A percentile compares a stretch with the other conserved stretches of the same genome.
These are phyloP conservation scores for Helicoverpa zea DNA, from an alignment of 1,140 invertebrate species.

Conservation along the genomic window DNA sequence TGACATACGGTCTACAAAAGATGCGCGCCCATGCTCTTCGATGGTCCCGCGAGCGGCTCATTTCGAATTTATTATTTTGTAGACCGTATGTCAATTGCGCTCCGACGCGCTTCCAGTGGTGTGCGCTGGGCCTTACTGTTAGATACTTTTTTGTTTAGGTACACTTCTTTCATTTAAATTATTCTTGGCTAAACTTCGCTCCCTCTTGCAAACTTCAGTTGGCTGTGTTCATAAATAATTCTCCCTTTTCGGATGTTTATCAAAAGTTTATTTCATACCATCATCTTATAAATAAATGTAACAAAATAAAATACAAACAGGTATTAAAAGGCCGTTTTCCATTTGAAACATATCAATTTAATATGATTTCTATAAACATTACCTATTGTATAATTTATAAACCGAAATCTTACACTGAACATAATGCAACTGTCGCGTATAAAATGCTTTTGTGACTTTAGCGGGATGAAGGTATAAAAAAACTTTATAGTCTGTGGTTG, in stretches of 20 bases:
- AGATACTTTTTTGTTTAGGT: not conserved
- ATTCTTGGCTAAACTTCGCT: not conserved
- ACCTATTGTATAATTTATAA: constrained; percentile 82
- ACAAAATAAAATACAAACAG: constrained; percentile 60
- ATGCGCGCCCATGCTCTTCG: too few relatives aligned
- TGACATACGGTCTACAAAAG: too few relatives aligned
- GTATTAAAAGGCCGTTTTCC: constrained; percentile 79
- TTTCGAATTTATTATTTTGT: too few relatives aligned
- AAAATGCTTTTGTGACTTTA: constrained; percentile 69
- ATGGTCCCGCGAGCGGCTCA: too few relatives aligned
- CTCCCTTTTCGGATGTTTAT: constrained; percentile 49
- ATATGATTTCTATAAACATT: constrained; percentile 83
- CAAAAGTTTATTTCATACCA: constrained; percentile 65
- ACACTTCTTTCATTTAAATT: not conserved
- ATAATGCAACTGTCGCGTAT: constrained; percentile 66
- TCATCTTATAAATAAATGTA: constrained; percentile 56
- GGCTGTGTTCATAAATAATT: constrained; percentile 49
- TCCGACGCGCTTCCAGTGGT: too few relatives aligned
- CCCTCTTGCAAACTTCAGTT: not conserved
- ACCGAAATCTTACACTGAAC: constrained; percentile 76
- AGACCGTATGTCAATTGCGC: too few relatives aligned
- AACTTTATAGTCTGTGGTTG: constrained; percentile 63
- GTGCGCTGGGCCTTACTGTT: too few relatives aligned
- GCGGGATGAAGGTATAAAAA: constrained; percentile 73
- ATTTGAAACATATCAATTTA: constrained; percentile 85